Percentiles rank a stretch among this genome's conserved stretches.
Evolutionary conservation across 2,888 invertebrate species (phyloP).

Genomic region (Mechanitis messenoides): DNA sequence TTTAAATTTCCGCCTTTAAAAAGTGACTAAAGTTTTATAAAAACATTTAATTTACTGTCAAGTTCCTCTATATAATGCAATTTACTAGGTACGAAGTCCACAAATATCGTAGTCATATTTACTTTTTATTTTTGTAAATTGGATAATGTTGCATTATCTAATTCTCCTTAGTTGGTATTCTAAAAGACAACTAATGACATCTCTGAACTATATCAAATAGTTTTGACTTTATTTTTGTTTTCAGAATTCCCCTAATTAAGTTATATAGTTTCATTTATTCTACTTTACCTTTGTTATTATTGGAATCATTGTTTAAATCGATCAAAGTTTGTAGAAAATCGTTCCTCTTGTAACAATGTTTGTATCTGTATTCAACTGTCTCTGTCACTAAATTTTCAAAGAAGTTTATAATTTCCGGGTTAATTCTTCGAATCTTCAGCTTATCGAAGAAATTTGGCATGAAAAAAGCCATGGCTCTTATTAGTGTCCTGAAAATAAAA

Average conservation of each 20-base stretch:
- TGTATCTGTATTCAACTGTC: slow-evolving; percentile 56
- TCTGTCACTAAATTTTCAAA: slow-evolving; percentile 58
- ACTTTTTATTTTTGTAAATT: too few relatives aligned
- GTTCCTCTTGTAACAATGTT: slow-evolving; percentile 54
- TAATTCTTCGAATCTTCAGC: slow-evolving; percentile 56
- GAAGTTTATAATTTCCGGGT: slow-evolving; percentile 55
- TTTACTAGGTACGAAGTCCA: too few relatives aligned
- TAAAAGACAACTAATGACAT: too few relatives aligned
- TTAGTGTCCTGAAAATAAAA: slow-evolving; percentile 51
- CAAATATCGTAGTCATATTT: too few relatives aligned
- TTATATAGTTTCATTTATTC: slow-evolving; percentile 5
- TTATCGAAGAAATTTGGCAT: slow-evolving; percentile 58
- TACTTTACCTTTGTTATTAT: slow-evolving; percentile 44
- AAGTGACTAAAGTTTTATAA: too few relatives aligned
- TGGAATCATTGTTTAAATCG: slow-evolving; percentile 57
- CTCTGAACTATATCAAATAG: too few relatives aligned
- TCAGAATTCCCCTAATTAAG: background rate
- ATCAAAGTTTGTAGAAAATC: slow-evolving; percentile 76
- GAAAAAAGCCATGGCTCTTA: slow-evolving; percentile 61
- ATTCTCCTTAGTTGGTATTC: too few relatives aligned
- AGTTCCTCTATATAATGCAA: too few relatives aligned
- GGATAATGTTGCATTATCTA: too few relatives aligned
- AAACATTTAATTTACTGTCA: too few relatives aligned
- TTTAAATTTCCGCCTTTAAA: too few relatives aligned
- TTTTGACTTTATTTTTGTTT: too few relatives aligned